phyloP scores from a whole-genome alignment of 2,888 invertebrate species.

The Tetragonisca angustula region DNA sequence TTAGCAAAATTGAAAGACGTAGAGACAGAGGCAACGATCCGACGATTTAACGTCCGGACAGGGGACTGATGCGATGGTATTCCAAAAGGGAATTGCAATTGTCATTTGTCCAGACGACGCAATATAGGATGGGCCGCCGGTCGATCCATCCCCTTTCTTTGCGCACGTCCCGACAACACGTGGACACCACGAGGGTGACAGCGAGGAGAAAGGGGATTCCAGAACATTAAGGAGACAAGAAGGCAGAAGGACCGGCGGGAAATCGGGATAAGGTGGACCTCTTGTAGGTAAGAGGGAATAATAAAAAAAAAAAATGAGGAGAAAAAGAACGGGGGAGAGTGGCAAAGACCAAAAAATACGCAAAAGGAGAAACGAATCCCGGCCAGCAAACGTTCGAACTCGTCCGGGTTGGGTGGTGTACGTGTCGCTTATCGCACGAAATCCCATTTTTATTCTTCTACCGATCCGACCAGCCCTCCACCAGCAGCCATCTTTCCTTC shows the following conservation, averaged over 20 bases:
- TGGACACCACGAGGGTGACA: constrained; percentile 62
- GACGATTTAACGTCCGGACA: constrained; percentile 40
- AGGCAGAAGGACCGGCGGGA: constrained; percentile 38
- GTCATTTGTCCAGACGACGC: constrained; percentile 74
- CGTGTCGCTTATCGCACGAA: constrained; percentile 68
- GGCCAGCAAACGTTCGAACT: constrained; percentile 48
- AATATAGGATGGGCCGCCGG: constrained; percentile 69
- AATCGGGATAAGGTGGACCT: constrained; percentile 55
- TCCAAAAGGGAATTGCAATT: constrained; percentile 73
- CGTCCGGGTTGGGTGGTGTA: constrained; percentile 37
- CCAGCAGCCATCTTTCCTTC: constrained; percentile 28
- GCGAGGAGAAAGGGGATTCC: constrained; percentile 51
- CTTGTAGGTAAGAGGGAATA: neutral
- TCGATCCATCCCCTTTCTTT: constrained; percentile 43
- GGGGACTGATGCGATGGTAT: constrained; percentile 66
- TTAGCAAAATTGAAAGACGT: neutral
- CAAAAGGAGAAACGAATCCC: neutral
- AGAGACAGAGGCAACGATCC: neutral
- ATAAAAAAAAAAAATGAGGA: constrained; percentile 13
- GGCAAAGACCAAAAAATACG: constrained; percentile 29
- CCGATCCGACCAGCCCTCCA: constrained; percentile 37
- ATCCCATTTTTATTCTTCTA: constrained; percentile 70
- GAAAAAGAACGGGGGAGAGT: constrained; percentile 8
- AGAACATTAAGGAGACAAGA: constrained; percentile 70
- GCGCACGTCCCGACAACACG: constrained; percentile 43